Evolutionary conservation across 2,888 invertebrate genomes (phyloP).

Genomic region (Azorinus chamasolen): DNA sequence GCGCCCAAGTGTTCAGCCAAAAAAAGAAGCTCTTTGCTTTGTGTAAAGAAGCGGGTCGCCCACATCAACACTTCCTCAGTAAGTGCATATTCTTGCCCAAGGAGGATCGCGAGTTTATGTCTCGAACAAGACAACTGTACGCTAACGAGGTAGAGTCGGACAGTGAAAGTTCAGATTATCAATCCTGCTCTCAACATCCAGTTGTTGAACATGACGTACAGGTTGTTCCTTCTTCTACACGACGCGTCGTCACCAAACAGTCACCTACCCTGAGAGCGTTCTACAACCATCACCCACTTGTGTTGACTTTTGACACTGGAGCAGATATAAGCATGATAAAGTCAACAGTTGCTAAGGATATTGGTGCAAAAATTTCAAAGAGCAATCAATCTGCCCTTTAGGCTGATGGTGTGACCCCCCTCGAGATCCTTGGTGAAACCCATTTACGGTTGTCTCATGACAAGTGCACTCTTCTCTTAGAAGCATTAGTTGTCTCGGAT

Average conservation of each 20-base stretch:
- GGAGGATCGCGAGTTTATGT: conserved; percentile 14
- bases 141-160: neutral
- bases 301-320: too few species aligned
- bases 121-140: conserved; percentile 10
- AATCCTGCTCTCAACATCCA: too few species aligned
- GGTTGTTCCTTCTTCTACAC: too few species aligned
- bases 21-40: conserved; percentile 40
- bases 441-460: conserved; percentile 12
- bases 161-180: too few species aligned
- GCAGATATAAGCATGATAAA: conserved; percentile 22
- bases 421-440: conserved; percentile 18
- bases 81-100: conserved; percentile 8
- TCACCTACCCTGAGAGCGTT: too few species aligned
- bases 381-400: conserved; percentile 45
- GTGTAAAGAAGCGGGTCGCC: conserved; percentile 53
- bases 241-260: too few species aligned
- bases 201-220: too few species aligned
- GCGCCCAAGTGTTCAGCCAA: neutral
- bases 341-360: conserved; percentile 7
- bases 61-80: conserved; percentile 22
- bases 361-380: conserved; percentile 9
- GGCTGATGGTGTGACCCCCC: conserved; percentile 23
- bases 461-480: too few species aligned
- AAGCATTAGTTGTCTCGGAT: too few species aligned
- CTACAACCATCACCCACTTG: too few species aligned